These are phyloP conservation scores for Saccopteryx bilineata DNA, from an alignment of 2,113 vertebrate species.

Conservation along the genomic window DNA sequence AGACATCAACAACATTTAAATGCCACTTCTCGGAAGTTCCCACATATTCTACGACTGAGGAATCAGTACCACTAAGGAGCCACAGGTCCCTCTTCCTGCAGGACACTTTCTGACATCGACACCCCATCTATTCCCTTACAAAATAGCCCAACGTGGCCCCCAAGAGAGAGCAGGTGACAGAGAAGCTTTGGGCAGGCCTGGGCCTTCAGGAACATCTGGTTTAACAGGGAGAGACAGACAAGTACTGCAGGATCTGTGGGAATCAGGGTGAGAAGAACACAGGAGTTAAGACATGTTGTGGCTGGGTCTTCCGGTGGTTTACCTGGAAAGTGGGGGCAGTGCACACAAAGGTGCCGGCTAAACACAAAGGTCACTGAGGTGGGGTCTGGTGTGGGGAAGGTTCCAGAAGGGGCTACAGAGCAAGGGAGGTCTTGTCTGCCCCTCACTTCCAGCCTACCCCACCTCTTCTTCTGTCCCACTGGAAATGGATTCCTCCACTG, in stretches of 20 bases:
- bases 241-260: fast-evolving
- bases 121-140: background rate
- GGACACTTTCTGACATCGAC: background rate
- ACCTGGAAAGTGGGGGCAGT: background rate
- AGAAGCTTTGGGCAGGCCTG: background rate
- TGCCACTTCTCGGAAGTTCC: no score
- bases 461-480: no score
- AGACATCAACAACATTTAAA: background rate
- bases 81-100: fast-evolving
- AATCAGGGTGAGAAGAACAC: background rate
- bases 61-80: background rate
- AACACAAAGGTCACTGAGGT: fast-evolving
- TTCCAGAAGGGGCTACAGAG: background rate
- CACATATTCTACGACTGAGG: background rate
- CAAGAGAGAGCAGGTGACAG: background rate
- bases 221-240: background rate
- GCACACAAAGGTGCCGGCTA: background rate
- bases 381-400: background rate
- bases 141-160: fast-evolving
- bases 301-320: background rate
- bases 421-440: background rate
- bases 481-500: background rate
- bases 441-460: background rate
- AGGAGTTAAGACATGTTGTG: fast-evolving
- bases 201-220: fast-evolving